Conservation (phyloP, 2,888 invertebrate species). For the Tenthredo amoena region DNA sequence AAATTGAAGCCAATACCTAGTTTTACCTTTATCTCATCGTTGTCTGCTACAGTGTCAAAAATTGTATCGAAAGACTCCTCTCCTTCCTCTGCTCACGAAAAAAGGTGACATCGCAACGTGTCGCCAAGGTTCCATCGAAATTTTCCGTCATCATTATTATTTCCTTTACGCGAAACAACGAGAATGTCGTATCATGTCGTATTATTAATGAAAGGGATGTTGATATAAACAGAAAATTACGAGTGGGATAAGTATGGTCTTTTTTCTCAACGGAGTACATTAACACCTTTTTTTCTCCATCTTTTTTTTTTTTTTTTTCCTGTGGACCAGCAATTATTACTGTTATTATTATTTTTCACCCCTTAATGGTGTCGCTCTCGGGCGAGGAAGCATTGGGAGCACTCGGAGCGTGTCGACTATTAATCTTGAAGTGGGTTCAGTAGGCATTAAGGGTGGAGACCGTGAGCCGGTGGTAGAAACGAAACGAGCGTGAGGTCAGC, state of each 20-base stretch:
- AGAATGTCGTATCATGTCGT: neutral
- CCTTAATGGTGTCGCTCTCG: neutral
- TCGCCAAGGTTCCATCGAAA: neutral
- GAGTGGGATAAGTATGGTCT: neutral
- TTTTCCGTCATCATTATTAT: neutral
- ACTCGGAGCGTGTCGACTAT: constrained; percentile 32
- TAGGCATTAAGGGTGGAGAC: constrained; percentile 33
- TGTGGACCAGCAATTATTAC: neutral
- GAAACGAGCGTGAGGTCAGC: constrained; percentile 45
- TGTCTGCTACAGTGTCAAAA: too few relatives aligned
- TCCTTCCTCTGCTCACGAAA: too few relatives aligned
- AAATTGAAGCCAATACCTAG: too few relatives aligned
- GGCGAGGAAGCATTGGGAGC: constrained; percentile 3
- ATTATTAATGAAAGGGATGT: neutral
- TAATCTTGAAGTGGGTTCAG: constrained; percentile 36
- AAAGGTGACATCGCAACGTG: neutral
- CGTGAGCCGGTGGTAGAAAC: neutral
- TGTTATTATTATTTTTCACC: neutral
- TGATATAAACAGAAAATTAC: neutral
- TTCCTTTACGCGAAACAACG: neutral
- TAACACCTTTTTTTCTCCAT: neutral
- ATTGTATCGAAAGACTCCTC: too few relatives aligned
- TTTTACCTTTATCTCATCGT: too few relatives aligned
- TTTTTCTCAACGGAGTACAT: neutral
- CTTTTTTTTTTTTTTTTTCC: neutral